Evolutionary conservation across 1,140 invertebrate genomes (phyloP), one percentile per base, ranked within the genome.

Genomic region (Drosophila varians): DNA sequence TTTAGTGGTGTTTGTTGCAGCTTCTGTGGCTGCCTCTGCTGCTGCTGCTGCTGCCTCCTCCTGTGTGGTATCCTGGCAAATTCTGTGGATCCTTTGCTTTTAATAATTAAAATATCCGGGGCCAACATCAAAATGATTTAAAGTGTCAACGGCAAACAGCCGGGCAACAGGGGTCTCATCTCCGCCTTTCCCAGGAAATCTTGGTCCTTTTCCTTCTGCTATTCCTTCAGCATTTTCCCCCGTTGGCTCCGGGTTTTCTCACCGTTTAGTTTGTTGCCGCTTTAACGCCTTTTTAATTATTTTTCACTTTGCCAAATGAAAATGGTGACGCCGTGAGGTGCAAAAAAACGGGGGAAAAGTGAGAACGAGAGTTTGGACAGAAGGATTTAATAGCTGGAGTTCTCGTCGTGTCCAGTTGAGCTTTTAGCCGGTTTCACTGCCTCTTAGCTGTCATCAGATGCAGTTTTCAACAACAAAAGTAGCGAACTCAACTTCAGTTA

Each of bases 21-120:
- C 61, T 46, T 14, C 73, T 57, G 55, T 7, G n/a, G 9, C 42
- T 25, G 43, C 1, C 7, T 5, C 45, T 25, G 43, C 9, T n/a
- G 43, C 40, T 8, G n/a, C 54, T 53, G 25, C 31, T 31, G 12
- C 46, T 52, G 36, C 49, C 46, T 16, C 21, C 4, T 43, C 21
- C n/a, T 46, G 28, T 25, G 25, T 28, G 38, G 42, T 60, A 40
- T 58, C 42, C 74, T 49, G 48, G 40, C 57, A 48, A 43, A 43
- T 66, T 51, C 61, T 56, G 46, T 23, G 58, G 34, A 47, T 42
- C 34, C 42, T 71, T 75, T 73, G 69, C 80, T 89, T 89, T 89
- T 86, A 89, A 89, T 89, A 89, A 89, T 89, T 89, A 89, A 89
- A 89, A 89, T 62, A 78, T 88, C 84, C 72, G 61, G 78, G 78